Percentiles rank a stretch among this genome's conserved stretches.
Evolutionary conservation across 2,888 invertebrate genomes (phyloP).

Genomic region (Melikaiella ostensackeni): DNA sequence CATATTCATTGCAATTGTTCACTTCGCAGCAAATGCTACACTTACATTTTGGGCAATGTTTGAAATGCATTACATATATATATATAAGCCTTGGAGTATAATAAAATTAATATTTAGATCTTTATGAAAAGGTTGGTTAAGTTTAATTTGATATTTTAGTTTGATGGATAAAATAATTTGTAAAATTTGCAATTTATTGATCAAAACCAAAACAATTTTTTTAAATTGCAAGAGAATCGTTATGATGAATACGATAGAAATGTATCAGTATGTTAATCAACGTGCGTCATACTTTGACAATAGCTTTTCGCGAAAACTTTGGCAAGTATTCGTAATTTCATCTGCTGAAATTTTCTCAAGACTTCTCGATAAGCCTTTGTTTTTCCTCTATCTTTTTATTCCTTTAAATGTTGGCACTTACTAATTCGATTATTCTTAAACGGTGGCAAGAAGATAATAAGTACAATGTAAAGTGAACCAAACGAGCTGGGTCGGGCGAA

Average conservation of each 20-base stretch:
- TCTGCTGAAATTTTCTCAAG: not conserved
- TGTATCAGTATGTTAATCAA: too few relatives aligned
- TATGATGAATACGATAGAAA: too few relatives aligned
- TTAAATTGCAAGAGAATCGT: too few relatives aligned
- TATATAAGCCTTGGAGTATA: not conserved
- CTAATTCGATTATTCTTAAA: slow-evolving; percentile 69
- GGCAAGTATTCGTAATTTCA: too few relatives aligned
- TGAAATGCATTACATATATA: not conserved
- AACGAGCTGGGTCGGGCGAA: slow-evolving; percentile 46
- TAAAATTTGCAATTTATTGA: too few relatives aligned
- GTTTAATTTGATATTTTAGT: too few relatives aligned
- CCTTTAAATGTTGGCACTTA: slow-evolving; percentile 49
- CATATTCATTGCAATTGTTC: not conserved
- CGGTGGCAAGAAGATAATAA: slow-evolving; percentile 44
- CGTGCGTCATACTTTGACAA: too few relatives aligned
- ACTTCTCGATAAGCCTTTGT: slow-evolving; percentile 45
- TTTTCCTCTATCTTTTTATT: slow-evolving; percentile 45
- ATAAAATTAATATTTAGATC: too few relatives aligned
- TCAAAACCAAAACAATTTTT: too few relatives aligned
- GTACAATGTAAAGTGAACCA: slow-evolving; percentile 46
- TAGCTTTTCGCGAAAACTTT: too few relatives aligned
- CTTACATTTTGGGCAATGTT: not conserved
- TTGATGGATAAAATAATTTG: too few relatives aligned
- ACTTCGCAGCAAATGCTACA: not conserved
- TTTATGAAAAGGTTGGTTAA: too few relatives aligned